Conservation (phyloP, 2,888 invertebrate genomes). For the Synergus laeviventris region DNA sequence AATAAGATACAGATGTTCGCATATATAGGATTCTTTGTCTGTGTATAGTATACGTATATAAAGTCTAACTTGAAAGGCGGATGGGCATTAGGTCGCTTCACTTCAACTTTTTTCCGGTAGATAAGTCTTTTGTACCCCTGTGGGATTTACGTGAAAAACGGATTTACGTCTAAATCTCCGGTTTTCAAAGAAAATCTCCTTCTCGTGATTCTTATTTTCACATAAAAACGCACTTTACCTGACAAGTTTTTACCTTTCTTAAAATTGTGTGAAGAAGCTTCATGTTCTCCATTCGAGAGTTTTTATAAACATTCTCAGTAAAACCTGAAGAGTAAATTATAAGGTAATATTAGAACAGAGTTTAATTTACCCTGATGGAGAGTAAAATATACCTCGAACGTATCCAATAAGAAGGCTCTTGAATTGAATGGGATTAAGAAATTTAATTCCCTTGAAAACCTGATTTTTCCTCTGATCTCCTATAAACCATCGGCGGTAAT, state of each 20-base stretch:
- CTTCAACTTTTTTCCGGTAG: slow-evolving; percentile 21
- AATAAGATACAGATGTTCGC: slow-evolving; percentile 14
- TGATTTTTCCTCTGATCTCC: too few species aligned
- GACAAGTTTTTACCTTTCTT: neutral
- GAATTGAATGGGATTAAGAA: too few species aligned
- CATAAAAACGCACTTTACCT: neutral
- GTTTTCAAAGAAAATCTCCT: neutral
- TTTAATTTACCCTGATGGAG: too few species aligned
- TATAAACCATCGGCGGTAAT: too few species aligned
- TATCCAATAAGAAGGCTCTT: too few species aligned
- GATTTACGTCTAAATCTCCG: slow-evolving; percentile 6
- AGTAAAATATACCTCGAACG: too few species aligned
- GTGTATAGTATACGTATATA: neutral
- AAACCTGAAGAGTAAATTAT: too few species aligned
- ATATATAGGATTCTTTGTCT: neutral
- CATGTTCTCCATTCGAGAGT: too few species aligned
- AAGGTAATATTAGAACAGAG: too few species aligned
- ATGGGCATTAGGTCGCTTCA: neutral
- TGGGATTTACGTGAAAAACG: slow-evolving; percentile 17
- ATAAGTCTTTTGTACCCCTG: slow-evolving; percentile 21
- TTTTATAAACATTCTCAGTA: too few species aligned
- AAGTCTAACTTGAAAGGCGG: neutral
- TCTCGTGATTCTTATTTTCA: neutral
- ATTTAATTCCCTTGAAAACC: too few species aligned
- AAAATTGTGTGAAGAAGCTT: neutral